Evolutionary conservation across 2,888 invertebrate genomes (phyloP), one percentile per base, ranked within the genome.

Genomic region (Hyppa rectilinea): DNA sequence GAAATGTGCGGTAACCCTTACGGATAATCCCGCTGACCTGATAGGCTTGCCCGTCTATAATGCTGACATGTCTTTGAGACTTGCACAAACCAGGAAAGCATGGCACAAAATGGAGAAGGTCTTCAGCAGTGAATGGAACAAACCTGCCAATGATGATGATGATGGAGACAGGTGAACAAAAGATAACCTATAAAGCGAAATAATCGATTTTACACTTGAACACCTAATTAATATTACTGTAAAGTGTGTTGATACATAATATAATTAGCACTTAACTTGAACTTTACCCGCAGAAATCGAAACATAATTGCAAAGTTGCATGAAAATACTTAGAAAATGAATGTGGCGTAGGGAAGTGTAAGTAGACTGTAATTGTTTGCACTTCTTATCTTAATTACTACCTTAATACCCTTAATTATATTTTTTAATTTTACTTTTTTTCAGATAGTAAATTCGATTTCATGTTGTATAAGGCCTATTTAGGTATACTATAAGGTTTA

Each of bases 381-480:
- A 58, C 34, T 63, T 49, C 23, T 71, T 78, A 78, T 75, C 78
- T 78, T 49, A 58, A 78, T 64, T 43, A 63, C 45, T 40, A 1
- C 9, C 26, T 38, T 36, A 55, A 47, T 34, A 20, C 2, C n/a
- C 2, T 20, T 47, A 47, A 78, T 40, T 1, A 43, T 50, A 40
- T 52, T 47, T 71, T n/a, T 60, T 29, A 14, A 77, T 63, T 31
- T 63, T 26, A 63, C 56, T 56, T 62, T 38, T 6, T 38, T 47
- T 38, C n/a, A 50, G 14, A 61, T 61, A 29, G n/a, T 49, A 70
- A 38, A 61, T 38, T 55, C 34, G 4, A 74, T 49, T 49, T 31
- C 26, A 49, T 12, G 1, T 43, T 67, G 6, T 10, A 1, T 3
- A 38, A 0, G 0, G 7, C 20, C n/a, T n/a, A n/a, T n/a, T n/a